Base-by-base conservation (phyloP, 2,797 vertebrate genomes). In the Coregonus sp. region DNA sequence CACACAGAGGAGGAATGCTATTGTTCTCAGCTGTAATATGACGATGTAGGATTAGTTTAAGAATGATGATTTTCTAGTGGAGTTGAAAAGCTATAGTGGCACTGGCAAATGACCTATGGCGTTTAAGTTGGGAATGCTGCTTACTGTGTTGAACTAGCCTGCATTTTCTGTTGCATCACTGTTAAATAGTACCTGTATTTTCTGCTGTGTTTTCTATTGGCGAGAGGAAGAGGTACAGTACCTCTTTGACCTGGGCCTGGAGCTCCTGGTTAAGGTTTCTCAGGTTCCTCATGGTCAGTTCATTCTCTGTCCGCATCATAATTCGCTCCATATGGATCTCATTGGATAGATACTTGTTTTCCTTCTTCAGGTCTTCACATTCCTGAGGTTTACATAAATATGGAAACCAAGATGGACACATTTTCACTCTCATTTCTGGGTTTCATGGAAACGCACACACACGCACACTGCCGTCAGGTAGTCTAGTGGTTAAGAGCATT, bases 291-390 rank as follows among this genome's bases (percentile, higher is more conserved):
- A 95, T 95, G 80, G 92, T 94, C 70, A 95, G 86, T 73, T 95
- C 95, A 29, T 74, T 96, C 89, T 95, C 95, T 0, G 93, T 93
- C 81, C 94, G 92, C 94, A 95, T 94, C 88, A 89, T 78, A 76
- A 95, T 92, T 82, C 94, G 88, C 87, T 96, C 95, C 94, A 94
- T 93, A 84, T 95, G 94, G 84, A 96, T 94, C 86, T 96, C 94
- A 0, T 92, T 95, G 11, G 89, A 89, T 50, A 96, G 74, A 79
- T 89, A 93, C 84, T 94, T 95, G 87, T 96, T 96, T 80, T 95
- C 93, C 75, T 93, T 94, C 79, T 89, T 95, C 78, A 95, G 86
- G 70, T 96, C 95, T 73, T 95, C 94, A 14, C 95, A 95, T 90
- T 96, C 94, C 95, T 96, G 85, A 69, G 51, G 15, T 52, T 16